Base-by-base conservation (phyloP, 2,888 invertebrate species). In the Eupelmus urozonus region DNA sequence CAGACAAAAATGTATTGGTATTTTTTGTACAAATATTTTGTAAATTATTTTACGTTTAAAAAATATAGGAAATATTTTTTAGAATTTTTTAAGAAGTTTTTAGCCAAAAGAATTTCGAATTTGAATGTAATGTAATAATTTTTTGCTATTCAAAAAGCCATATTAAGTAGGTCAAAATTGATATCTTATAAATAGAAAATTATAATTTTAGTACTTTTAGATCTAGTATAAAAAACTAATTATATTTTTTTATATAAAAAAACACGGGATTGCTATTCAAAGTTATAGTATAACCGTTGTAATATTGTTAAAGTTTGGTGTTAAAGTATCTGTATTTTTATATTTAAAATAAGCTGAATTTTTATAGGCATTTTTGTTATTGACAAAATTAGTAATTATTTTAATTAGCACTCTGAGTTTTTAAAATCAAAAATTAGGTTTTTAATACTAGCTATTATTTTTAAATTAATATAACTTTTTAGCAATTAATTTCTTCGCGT, bases 151-250 rank as follows among this genome's bases (percentile, higher is more conserved):
- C 49, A 5, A 71, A 4, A 53, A 53, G 63, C 53, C 72, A 63
- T 55, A 63, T 42, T 18, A 9, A 55, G 40, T 34, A 4, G 2
- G 20, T 57, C 1, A 51, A 0, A 40, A 67, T 67, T 60, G 27
- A 51, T 34, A 34, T 5, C 29, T 40, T 20, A 13, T 49, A 51
- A 65, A 25, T 51, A 1, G 60, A 20, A 45, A 60, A 27, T 34
- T n/a, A 11, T 75, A 69, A 62, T 69, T 69, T 67, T 67, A 25
- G 34, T 59, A 66, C 66, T 60, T 62, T 29, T 11, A 20, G n/a
- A 53, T 34, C 34, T 34, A 34, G 18, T 51, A 1, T 34, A 40
- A 59, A 29, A 57, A 27, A n/a, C 13, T 53, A 23, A 7, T 23
- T 51, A 53, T 73, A 27, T 55, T 18, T 72, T 53, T 27, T 55